Percentiles rank a stretch among this genome's conserved stretches.
Conservation (phyloP, 2,113 vertebrate species). For the Notarius quadriscutis region DNA sequence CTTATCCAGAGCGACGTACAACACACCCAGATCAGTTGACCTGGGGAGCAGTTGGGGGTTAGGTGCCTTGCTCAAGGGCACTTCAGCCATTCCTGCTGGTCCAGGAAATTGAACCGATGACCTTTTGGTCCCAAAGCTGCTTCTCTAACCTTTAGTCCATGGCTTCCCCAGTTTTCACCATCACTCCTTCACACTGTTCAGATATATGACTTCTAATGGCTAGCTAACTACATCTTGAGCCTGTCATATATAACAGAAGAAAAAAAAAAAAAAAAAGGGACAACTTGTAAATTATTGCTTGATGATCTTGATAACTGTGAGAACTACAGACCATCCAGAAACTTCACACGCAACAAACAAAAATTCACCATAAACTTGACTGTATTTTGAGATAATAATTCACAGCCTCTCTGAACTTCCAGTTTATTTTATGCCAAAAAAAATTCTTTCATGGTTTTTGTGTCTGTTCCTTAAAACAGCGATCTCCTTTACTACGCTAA, state of each 20-base stretch:
- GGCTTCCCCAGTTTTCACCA: too few species aligned
- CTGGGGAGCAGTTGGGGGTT: too few species aligned
- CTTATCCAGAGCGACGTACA: too few species aligned
- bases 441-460: too few species aligned
- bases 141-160: too few species aligned
- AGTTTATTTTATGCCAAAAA: background rate
- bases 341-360: background rate
- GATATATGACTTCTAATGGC: background rate
- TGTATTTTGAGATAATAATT: background rate
- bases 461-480: background rate
- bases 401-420: background rate
- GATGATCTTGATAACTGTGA: background rate
- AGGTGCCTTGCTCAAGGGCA: too few species aligned
- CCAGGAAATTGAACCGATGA: too few species aligned
- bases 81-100: too few species aligned
- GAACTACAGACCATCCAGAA: background rate
- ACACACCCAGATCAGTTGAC: too few species aligned
- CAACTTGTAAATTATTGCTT: background rate
- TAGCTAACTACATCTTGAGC: background rate
- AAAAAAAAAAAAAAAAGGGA: background rate
- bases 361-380: too few species aligned
- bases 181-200: background rate
- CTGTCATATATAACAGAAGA: background rate
- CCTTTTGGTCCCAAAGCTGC: too few species aligned
- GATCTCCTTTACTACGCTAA: background rate